Evolutionary conservation across 1,140 invertebrate genomes (phyloP).

Genomic region (Lepidurus couesii): DNA sequence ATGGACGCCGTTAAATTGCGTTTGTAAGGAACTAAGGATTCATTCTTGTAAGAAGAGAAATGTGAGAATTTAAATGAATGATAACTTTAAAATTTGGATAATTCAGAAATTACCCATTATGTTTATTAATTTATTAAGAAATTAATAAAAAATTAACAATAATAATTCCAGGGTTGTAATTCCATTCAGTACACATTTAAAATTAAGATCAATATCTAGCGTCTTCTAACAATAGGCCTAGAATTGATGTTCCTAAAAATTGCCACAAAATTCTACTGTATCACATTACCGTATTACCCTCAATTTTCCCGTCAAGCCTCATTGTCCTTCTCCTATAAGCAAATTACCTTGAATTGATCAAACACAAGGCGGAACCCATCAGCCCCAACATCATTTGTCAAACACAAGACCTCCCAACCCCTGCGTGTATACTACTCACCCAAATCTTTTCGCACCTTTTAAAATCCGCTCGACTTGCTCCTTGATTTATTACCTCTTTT

Average conservation of each 20-base stretch:
- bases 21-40: no score
- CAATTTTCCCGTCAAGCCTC: not conserved
- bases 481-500: not conserved
- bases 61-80: no score
- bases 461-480: not conserved
- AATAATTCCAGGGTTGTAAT: not conserved
- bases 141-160: not conserved
- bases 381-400: not conserved
- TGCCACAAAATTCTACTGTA: not conserved
- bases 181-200: no score
- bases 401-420: not conserved
- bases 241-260: not conserved
- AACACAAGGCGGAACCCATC: constrained; percentile 18
- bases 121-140: not conserved
- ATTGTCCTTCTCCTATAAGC: constrained; percentile 7
- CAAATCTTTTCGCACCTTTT: not conserved
- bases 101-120: not conserved
- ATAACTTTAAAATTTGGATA: no score
- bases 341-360: constrained; percentile 14
- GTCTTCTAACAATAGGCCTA: not conserved
- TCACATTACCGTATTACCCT: not conserved
- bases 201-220: no score
- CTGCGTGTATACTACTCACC: not conserved
- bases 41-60: no score
- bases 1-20: no score